Evolutionary conservation across 2,113 vertebrate genomes (phyloP).

Genomic region (Sapajus apella): DNA sequence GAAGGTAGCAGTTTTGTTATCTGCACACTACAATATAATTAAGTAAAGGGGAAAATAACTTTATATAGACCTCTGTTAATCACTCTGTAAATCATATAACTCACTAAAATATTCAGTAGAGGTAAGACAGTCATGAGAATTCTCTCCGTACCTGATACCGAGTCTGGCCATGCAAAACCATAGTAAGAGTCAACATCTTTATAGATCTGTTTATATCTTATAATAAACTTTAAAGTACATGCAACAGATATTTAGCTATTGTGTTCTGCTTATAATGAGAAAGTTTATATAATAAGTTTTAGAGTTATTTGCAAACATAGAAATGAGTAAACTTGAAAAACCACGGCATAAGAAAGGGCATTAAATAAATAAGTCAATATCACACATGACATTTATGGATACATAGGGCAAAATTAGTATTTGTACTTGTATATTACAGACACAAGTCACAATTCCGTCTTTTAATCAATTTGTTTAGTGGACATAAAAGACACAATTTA

Average conservation of each 20-base stretch:
- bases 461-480: not conserved
- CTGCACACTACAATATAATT: slow-evolving; percentile 87
- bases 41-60: slow-evolving; percentile 86
- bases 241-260: slow-evolving; percentile 84
- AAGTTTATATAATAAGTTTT: slow-evolving; percentile 84
- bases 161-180: slow-evolving; percentile 91
- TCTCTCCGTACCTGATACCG: slow-evolving; percentile 89
- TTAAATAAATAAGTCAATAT: slow-evolving; percentile 75
- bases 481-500: slow-evolving; percentile 14
- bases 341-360: slow-evolving; percentile 59
- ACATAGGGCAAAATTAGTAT: fast-evolving
- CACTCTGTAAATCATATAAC: slow-evolving; percentile 87
- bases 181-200: slow-evolving; percentile 83
- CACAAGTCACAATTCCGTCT: slow-evolving; percentile 33
- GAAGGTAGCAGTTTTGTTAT: slow-evolving; percentile 84
- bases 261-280: slow-evolving; percentile 83
- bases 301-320: slow-evolving; percentile 70
- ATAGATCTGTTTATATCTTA: slow-evolving; percentile 86
- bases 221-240: slow-evolving; percentile 87
- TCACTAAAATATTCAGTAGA: slow-evolving; percentile 89
- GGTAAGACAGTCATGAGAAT: slow-evolving; percentile 85
- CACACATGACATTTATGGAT: slow-evolving; percentile 38
- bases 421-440: slow-evolving; percentile 23
- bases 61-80: slow-evolving; percentile 90
- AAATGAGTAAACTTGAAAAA: slow-evolving; percentile 62